Base-by-base conservation (phyloP, 2,888 invertebrate genomes). In the Chrysina gloriosa region DNA sequence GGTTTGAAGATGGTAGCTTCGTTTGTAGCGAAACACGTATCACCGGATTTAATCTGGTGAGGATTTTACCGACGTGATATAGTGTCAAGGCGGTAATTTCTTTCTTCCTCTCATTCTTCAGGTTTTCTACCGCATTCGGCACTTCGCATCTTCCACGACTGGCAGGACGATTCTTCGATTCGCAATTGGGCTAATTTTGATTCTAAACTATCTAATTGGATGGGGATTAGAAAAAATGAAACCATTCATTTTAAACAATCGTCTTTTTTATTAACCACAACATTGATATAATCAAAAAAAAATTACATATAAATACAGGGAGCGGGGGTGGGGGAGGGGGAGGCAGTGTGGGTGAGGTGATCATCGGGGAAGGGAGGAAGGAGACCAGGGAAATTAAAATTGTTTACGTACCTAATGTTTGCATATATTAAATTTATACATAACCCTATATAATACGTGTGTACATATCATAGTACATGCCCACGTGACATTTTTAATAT, bases 281-380 rank as follows among this genome's bases (percentile, higher is more conserved):
- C 64, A 65, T 65, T 65, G 48, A 65, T 52, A 65, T 65, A 34
- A 52, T 52, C 52, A 52, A 50, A 65, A 50, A 61, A 42, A 45
- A 45, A 65, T 65, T 65, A 65, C 64, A 52, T 65, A 45, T 65
- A 65, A 65, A 65, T 65, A 65, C 64, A 65, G 21, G 9, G 7
- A 19, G 14, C 6, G 9, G 36, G 21, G 48, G 34, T 9, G 19
- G 2, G 6, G 52, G 14, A 11, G 34, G 14, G 3, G 9, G 29
- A 11, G 45, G 39, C 36, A 9, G 7, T 4, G 7, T 16, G 5
- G 5, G 0, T 42, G 16, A n/a, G n/a, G n/a, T n/a, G 16, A 42
- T 42, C 7, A 5, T 14, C 19, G 4, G 16, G n/a, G 16, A 16
- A 16, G 16, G 21, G 7, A 45, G n/a, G n/a, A n/a, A n/a, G n/a